Percentiles rank a stretch among this genome's conserved stretches.
Evolutionary conservation across 2,888 invertebrate genomes (phyloP).

Genomic region (Acrobeloides nanus): DNA sequence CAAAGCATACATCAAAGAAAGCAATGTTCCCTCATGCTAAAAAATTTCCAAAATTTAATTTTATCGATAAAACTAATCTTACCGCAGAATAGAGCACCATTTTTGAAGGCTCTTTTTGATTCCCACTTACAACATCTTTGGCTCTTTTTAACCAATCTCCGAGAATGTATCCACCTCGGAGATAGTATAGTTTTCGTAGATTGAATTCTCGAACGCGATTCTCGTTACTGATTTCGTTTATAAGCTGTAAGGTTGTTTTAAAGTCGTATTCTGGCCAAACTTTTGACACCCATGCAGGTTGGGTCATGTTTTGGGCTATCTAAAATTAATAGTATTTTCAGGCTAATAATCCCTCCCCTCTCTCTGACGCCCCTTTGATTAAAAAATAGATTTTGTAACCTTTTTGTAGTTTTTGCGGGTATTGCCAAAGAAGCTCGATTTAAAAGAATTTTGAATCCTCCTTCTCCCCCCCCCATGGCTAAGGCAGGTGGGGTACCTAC

Average conservation of each 20-base stretch:
- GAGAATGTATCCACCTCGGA: constrained; percentile 33
- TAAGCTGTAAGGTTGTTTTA: constrained; percentile 21
- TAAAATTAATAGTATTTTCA: too few species aligned
- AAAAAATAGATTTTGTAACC: too few species aligned
- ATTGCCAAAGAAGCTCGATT: too few species aligned
- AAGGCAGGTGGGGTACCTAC: too few species aligned
- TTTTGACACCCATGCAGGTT: constrained; percentile 12
- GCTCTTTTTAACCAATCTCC: constrained; percentile 34
- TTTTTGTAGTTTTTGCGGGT: too few species aligned
- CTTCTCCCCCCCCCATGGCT: too few species aligned
- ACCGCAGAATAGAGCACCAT: constrained; percentile 42
- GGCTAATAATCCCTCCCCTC: too few species aligned
- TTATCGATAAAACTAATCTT: not conserved
- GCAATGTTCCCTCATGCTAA: constrained; percentile 43
- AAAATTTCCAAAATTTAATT: constrained; percentile 10
- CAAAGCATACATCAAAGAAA: constrained; percentile 31
- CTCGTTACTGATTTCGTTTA: constrained; percentile 14
- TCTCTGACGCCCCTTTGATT: too few species aligned
- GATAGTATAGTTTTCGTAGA: constrained; percentile 8
- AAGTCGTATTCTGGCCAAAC: constrained; percentile 11
- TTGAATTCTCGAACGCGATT: constrained; percentile 16
- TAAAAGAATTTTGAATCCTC: too few species aligned
- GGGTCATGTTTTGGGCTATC: constrained; percentile 20
- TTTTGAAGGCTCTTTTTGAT: constrained; percentile 19
- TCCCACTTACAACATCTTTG: constrained; percentile 19